A percentile compares a stretch with the other conserved stretches of the same genome.
Conservation (phyloP, 2,888 invertebrate genomes). For the Cataglyphis altisquamis region DNA sequence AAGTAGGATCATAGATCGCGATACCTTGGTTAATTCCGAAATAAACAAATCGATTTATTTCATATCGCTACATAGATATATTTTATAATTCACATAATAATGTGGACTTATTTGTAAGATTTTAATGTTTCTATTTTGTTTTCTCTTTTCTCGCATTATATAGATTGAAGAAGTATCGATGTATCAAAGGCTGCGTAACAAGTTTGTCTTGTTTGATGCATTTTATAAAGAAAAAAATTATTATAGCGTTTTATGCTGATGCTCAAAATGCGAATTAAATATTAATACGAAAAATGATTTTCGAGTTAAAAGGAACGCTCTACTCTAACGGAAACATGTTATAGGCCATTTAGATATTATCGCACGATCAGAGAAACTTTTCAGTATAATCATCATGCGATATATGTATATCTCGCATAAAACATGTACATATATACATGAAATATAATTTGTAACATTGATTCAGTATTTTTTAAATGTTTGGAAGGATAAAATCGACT, state of each 20-base stretch:
- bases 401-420: not conserved
- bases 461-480: not conserved
- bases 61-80: not conserved
- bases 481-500: not conserved
- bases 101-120: not conserved
- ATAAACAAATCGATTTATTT: not conserved
- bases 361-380: not conserved
- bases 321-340: not conserved
- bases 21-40: not conserved
- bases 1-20: constrained; percentile 78
- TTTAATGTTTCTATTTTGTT: not conserved
- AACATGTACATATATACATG: not conserved
- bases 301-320: not conserved
- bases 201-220: not conserved
- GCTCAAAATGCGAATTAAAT: not conserved
- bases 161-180: not conserved
- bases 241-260: not conserved
- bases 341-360: not conserved
- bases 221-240: not conserved
- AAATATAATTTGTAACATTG: not conserved
- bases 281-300: not conserved
- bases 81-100: not conserved
- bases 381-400: not conserved
- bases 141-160: not conserved
- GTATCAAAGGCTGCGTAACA: not conserved